Evolutionary conservation across 35 echinoderm and acorn worm species (phyloP).

Genomic region (Lytechinus variegatus): DNA sequence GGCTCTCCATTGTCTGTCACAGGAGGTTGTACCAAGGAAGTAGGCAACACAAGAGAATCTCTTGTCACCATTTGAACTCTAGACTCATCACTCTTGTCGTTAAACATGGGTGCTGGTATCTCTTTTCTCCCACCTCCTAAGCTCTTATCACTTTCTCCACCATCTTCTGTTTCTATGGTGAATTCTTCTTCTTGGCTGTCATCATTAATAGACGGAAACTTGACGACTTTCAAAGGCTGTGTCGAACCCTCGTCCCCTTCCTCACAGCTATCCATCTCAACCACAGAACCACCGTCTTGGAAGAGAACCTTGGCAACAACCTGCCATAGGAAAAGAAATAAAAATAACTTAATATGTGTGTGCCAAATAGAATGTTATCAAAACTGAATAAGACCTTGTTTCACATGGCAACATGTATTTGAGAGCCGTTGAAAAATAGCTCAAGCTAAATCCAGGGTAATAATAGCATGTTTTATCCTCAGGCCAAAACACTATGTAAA

Average conservation of each 20-base stretch:
- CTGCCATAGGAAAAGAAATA: background rate
- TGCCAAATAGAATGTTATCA: no score
- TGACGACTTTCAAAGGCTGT: background rate
- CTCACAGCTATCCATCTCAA: conserved; percentile 24
- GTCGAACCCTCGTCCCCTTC: background rate
- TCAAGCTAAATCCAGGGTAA: no score
- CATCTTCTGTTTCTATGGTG: conserved; percentile 41
- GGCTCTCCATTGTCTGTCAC: background rate
- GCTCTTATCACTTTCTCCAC: conserved; percentile 18
- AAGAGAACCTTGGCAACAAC: conserved; percentile 47
- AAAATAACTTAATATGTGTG: background rate
- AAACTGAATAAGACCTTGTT: no score
- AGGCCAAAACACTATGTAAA: no score
- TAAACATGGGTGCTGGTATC: background rate
- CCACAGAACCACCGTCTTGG: background rate
- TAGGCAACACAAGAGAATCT: background rate
- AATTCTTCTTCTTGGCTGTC: conserved; percentile 40
- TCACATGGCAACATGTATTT: no score
- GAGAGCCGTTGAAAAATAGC: no score
- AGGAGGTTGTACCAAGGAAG: background rate
- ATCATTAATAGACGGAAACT: conserved; percentile 27
- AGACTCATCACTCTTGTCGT: background rate
- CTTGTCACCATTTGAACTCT: background rate
- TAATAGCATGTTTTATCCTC: no score
- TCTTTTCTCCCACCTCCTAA: background rate